Evolutionary conservation across 2,113 vertebrate genomes (phyloP).

Genomic region (Silurus asotus): DNA sequence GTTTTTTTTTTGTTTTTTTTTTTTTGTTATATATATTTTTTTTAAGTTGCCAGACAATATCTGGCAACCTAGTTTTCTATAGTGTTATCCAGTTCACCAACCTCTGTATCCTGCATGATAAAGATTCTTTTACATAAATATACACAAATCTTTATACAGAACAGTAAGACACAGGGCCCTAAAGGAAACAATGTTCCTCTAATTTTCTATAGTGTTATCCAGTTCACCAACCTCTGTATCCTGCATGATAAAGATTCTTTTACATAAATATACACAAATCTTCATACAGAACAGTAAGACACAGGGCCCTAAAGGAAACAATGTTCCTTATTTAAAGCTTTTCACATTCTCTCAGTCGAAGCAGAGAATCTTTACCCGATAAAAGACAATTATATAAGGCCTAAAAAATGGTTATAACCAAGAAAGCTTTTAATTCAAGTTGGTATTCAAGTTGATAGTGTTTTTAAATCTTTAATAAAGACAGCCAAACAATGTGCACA

Average conservation of each 20-base stretch:
- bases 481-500: constrained; percentile 29
- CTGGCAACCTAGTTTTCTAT: not conserved
- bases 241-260: not conserved
- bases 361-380: not conserved
- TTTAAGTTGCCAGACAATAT: not conserved
- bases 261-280: not conserved
- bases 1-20: not conserved
- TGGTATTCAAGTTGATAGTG: constrained; percentile 41
- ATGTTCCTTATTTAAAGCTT: constrained; percentile 16
- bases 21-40: not conserved
- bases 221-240: not conserved
- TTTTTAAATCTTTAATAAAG: constrained; percentile 27
- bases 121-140: not conserved
- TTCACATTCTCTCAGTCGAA: constrained; percentile 2
- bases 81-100: not conserved
- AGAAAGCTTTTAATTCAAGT: constrained; percentile 31
- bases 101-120: not conserved
- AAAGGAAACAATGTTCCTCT: not conserved
- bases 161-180: not conserved
- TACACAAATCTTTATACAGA: not conserved
- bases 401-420: constrained; percentile 9
- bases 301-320: not conserved
- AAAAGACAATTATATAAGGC: not conserved
- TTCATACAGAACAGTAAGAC: not conserved
- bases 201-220: not conserved